Evolutionary conservation across 2,888 invertebrate species (phyloP), one percentile per base, ranked within the genome.

Genomic region (Yponomeuta evonymella): DNA sequence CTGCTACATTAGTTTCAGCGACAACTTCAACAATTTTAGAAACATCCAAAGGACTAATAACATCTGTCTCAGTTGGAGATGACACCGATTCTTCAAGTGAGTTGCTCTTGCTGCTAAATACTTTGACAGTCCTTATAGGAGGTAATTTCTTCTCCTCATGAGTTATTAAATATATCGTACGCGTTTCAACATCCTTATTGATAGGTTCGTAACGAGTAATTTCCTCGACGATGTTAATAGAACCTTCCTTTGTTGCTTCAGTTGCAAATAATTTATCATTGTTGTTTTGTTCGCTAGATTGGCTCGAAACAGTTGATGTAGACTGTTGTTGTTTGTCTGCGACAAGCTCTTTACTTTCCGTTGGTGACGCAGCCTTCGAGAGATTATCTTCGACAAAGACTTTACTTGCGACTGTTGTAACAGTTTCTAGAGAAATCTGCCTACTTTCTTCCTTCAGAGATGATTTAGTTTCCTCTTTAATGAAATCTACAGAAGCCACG

Each of bases 111-210:
- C 87, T 95, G 79, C 84, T 94, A 89, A 87, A 95, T 36, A 91
- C 82, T 83, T 91, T 92, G 0, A 91, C 87, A 33, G 90, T 91
- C 74, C 91, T 91, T 67, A 95, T 93, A 12, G 95, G 95, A 73
- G 94, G 94, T 79, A 94, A 87, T 84, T 94, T 93, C 75, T 94
- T 93, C 85, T 95, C 95, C 85, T 96, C 95, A 73, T 96, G 95
- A 6, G 95, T 95, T 74, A 96, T 95, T 66, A 96, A 85, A 72
- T 95, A 94, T 76, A 95, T 93, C 70, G 88, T 93, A 72, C 86
- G 86, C 29, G 93, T 93, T 79, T 89, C 86, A 58, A 79, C 73
- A 71, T 88, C 83, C 73, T 82, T 80, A 36, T 77, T 75, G 9
- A 83, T 79, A 69, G 87, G 84, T 75, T 83, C 81, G 72, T 83